Percentiles rank a stretch among this genome's conserved stretches.
phyloP scores from a whole-genome alignment of 2,797 vertebrate genomes.

The Setipinna tenuifilis region DNA sequence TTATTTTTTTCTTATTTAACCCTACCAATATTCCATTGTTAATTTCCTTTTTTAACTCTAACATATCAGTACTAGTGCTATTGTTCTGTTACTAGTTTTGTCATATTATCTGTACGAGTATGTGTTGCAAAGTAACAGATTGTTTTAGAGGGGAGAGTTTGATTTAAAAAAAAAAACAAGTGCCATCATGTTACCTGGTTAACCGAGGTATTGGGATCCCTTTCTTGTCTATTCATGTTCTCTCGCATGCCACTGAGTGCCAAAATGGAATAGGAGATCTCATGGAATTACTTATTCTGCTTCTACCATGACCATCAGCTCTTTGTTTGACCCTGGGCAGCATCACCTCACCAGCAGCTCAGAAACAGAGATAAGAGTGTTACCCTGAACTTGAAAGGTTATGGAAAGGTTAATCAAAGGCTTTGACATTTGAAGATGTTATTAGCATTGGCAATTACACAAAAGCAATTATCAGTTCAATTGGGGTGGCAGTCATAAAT shows the following conservation, averaged over 20 bases:
- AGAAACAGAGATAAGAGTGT: neutral
- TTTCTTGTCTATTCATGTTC: neutral
- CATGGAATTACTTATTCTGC: neutral
- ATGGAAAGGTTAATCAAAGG: too few relatives aligned
- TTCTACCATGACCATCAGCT: neutral
- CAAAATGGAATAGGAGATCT: neutral
- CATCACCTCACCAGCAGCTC: neutral
- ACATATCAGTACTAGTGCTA: too few relatives aligned
- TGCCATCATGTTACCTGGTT: neutral
- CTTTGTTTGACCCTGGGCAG: neutral
- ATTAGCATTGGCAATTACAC: too few relatives aligned
- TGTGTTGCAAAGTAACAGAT: too few relatives aligned
- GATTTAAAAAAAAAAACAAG: neutral
- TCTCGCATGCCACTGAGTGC: neutral
- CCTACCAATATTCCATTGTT: too few relatives aligned
- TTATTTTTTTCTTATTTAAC: too few relatives aligned
- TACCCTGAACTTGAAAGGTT: neutral
- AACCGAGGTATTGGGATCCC: neutral
- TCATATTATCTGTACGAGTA: too few relatives aligned
- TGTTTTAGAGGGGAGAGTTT: neutral
- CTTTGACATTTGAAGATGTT: too few relatives aligned
- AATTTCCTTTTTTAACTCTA: too few relatives aligned
- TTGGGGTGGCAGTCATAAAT: neutral
- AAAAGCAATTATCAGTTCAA: too few relatives aligned
- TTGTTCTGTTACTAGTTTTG: too few relatives aligned